Conservation (phyloP, 2,797 vertebrate species). For the Chloroceryle amazona region DNA sequence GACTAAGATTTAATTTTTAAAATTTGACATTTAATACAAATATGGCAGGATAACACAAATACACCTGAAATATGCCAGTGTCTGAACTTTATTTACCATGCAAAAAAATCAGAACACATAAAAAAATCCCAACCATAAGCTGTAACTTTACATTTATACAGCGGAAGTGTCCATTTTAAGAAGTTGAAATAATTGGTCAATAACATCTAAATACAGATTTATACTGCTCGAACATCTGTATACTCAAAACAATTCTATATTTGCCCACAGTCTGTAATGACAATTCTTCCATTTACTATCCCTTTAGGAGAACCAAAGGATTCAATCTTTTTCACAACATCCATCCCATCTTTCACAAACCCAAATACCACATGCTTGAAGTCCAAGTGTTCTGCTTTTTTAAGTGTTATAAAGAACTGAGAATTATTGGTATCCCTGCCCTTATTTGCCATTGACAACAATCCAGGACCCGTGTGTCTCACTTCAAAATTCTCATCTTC, state of each 20-base stretch:
- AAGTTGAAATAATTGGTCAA: slow-evolving; percentile 80
- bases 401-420: slow-evolving; percentile 96
- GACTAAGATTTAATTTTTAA: slow-evolving; percentile 79
- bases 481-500: slow-evolving; percentile 96
- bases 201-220: slow-evolving; percentile 74
- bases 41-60: slow-evolving; percentile 83
- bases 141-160: slow-evolving; percentile 91
- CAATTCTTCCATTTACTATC: slow-evolving; percentile 84
- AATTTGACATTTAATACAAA: slow-evolving; percentile 81
- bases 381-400: slow-evolving; percentile 93
- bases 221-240: slow-evolving; percentile 66
- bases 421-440: slow-evolving; percentile 89
- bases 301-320: slow-evolving; percentile 89
- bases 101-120: slow-evolving; percentile 81
- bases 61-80: slow-evolving; percentile 83
- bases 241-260: slow-evolving; percentile 81
- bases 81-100: slow-evolving; percentile 86
- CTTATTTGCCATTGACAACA: slow-evolving; percentile 94
- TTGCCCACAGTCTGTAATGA: slow-evolving; percentile 91
- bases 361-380: slow-evolving; percentile 96
- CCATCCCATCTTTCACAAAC: slow-evolving; percentile 91
- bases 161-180: slow-evolving; percentile 82
- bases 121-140: slow-evolving; percentile 81
- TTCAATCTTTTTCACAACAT: slow-evolving; percentile 90
- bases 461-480: slow-evolving; percentile 92